phyloP scores from a whole-genome alignment of 1,140 invertebrate species.

The Drosophila takahashii region DNA sequence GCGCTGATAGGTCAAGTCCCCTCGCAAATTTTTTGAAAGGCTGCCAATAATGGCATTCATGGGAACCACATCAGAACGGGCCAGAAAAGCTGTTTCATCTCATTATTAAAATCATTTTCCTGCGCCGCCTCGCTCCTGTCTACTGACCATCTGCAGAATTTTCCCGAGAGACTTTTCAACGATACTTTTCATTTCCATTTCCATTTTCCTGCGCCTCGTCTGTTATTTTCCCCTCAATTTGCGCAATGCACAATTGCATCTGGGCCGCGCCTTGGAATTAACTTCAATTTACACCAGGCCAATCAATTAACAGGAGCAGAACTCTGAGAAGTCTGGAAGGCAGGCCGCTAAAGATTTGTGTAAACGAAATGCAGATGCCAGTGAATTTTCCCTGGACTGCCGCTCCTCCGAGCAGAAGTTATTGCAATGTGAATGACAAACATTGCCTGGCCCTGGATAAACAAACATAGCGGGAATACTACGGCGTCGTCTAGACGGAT shows the following conservation, averaged over 20 bases:
- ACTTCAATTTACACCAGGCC: constrained; percentile 71
- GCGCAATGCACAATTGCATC: constrained; percentile 63
- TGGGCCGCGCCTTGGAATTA: constrained; percentile 58
- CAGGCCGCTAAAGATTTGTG: constrained; percentile 68
- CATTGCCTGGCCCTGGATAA: constrained; percentile 62
- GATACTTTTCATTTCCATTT: constrained; percentile 39
- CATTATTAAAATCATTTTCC: constrained; percentile 10
- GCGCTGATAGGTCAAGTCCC: constrained; percentile 18
- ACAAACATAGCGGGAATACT: constrained; percentile 46
- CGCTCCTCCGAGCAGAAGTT: constrained; percentile 58
- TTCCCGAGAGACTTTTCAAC: constrained; percentile 34
- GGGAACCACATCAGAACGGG: constrained; percentile 22
- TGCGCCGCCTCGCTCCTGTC: constrained; percentile 5
- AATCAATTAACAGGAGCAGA: constrained; percentile 69
- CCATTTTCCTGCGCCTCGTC: background rate
- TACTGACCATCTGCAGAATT: constrained; percentile 33
- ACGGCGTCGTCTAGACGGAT: constrained; percentile 52
- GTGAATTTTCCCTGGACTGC: constrained; percentile 1
- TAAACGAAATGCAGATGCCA: constrained; percentile 74
- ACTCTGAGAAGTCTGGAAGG: constrained; percentile 3
- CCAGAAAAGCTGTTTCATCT: constrained; percentile 11
- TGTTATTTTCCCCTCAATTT: constrained; percentile 19
- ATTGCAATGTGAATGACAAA: constrained; percentile 80
- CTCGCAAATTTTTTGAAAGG: constrained; percentile 26
- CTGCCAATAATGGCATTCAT: constrained; percentile 41